Evolutionary conservation across 2,113 vertebrate species (phyloP), one percentile per base, ranked within the genome.

Genomic region (Anolis sagrei): DNA sequence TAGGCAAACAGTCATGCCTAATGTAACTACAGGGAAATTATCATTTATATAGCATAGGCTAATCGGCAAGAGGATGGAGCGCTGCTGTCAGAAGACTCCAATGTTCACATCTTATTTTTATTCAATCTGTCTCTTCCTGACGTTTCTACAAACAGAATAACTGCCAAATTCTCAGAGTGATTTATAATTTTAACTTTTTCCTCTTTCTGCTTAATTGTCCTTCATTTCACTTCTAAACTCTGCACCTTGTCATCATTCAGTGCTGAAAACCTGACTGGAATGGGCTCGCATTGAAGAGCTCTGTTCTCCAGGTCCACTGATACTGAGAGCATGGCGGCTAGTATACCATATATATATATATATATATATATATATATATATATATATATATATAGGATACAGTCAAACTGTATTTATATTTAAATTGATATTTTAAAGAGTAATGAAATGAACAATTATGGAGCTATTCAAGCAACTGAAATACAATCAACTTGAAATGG

Each of bases 1-100:
- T 19, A 93, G 62, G 62, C 92, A 85, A 54, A 54, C 48, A 48
- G 90, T 58, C 82, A 91, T 91, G 49, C 51, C 89, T 91, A 54
- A 21, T n/a, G 13, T 44, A 86, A 64, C 70, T 79, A 79, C 87
- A 92, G 83, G 85, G 86, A 89, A 89, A 91, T 89, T 93, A 88
- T 87, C 78, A 89, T 89, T 94, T 95, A 91, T 90, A 89, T 92
- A 89, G 87, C 62, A 91, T 77, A 85, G 85, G 36, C 85, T 91
- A 73, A 89, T 90, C 81, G 84, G 79, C 73, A 66, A 80, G 27
- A 62, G 89, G 74, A 83, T 81, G 72, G 49, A 79, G 81, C 87
- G 74, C 27, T 85, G 1, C 89, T 76, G 79, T 89, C 83, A 69
- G 73, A 79, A 77, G 82, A 25, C 87, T 92, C 76, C 84, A 49